These are phyloP conservation scores for Apis laboriosa DNA, from an alignment of 1,140 invertebrate genomes.

Conservation along the genomic window DNA sequence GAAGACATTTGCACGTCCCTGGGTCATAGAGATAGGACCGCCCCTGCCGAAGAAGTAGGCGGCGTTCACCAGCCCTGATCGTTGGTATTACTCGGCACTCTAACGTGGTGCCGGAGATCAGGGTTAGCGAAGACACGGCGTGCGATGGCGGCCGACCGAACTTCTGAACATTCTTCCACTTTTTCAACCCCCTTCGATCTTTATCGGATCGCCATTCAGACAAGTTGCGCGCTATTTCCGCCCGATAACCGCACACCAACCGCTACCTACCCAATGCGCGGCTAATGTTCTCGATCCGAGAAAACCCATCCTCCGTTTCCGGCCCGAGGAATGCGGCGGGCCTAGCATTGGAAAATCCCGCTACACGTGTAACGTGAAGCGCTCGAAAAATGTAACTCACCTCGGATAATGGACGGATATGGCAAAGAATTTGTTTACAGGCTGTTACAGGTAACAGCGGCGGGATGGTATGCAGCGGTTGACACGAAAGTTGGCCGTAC, in stretches of 20 bases:
- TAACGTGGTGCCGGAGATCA: slow-evolving; percentile 69
- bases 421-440: slow-evolving; percentile 14
- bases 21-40: slow-evolving; percentile 75
- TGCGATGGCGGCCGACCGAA: slow-evolving; percentile 66
- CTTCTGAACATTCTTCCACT: slow-evolving; percentile 48
- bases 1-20: slow-evolving; percentile 65
- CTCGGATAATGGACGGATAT: not conserved
- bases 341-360: too few species aligned
- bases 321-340: not conserved
- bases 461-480: slow-evolving; percentile 21
- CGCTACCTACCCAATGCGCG: too few species aligned
- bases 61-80: slow-evolving; percentile 66
- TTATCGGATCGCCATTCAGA: slow-evolving; percentile 12
- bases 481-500: slow-evolving; percentile 28
- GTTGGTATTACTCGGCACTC: slow-evolving; percentile 61
- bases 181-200: slow-evolving; percentile 45
- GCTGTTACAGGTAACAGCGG: not conserved
- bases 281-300: not conserved
- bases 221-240: slow-evolving; percentile 9
- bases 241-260: not conserved
- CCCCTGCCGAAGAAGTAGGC: slow-evolving; percentile 74
- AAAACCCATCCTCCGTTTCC: slow-evolving; percentile 13
- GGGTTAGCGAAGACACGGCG: slow-evolving; percentile 58
- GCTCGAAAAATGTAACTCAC: not conserved
- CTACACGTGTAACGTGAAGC: not conserved